Conservation (phyloP, 1,140 invertebrate genomes). For the Pomacea maculata region DNA sequence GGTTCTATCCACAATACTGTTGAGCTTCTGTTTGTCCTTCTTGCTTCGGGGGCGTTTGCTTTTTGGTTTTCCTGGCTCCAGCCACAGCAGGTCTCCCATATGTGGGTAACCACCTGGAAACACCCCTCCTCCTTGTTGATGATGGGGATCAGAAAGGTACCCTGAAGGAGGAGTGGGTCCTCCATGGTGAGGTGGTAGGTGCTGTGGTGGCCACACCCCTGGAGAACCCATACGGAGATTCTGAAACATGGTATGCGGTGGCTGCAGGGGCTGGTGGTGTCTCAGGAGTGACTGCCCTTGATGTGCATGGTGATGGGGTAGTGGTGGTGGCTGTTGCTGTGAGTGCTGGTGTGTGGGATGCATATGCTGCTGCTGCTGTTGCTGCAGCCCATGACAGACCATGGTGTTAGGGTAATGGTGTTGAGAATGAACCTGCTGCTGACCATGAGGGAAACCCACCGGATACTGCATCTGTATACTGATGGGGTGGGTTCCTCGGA, state of each 20-base stretch:
- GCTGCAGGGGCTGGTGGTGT: no score
- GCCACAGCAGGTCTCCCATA: conserved; percentile 32
- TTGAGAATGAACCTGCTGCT: not conserved
- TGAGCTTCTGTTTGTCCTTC: conserved; percentile 42
- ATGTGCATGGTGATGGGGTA: not conserved
- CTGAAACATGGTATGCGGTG: conserved; percentile 18
- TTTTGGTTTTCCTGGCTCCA: conserved; percentile 32
- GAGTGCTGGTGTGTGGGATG: not conserved
- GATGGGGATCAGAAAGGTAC: not conserved
- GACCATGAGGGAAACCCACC: conserved; percentile 4
- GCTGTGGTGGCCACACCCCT: conserved; percentile 17
- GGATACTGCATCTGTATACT: conserved; percentile 12
- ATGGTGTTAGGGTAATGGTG: conserved; percentile 10
- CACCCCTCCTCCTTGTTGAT: not conserved
- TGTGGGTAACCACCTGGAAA: conserved; percentile 12
- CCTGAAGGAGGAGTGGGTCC: not conserved
- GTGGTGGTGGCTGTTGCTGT: no score
- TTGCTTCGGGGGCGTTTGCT: conserved; percentile 33
- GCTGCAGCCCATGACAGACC: not conserved
- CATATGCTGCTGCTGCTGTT: conserved; percentile 4
- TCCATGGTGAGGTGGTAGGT: conserved; percentile 4
- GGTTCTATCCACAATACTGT: conserved; percentile 48
- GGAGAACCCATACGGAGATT: conserved; percentile 24
- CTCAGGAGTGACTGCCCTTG: not conserved
- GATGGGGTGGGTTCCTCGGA: not conserved